Evolutionary conservation across 2,888 invertebrate genomes (phyloP), one percentile per base, ranked within the genome.

Genomic region (Scelioninae gen. 2): DNA sequence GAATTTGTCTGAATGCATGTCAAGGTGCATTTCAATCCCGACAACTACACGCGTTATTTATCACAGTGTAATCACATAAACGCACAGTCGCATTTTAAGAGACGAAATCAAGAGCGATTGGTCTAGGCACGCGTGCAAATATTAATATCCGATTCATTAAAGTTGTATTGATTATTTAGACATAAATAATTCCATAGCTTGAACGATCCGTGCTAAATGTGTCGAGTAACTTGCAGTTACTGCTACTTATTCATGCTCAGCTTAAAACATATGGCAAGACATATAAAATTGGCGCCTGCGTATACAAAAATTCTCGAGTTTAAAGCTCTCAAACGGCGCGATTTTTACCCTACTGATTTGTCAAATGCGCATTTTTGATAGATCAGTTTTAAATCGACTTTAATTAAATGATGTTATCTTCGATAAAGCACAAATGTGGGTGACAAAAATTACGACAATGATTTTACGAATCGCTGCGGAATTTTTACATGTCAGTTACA

Each of bases 211-310:
- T 50, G 25, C 43, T 50, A 74, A 74, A 61, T 69, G 68, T 74
- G 57, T 33, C 74, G 74, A 74, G 65, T 65, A 65, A 74, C 69
- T 63, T 63, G 58, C 63, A 63, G 73, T 73, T 68, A 73, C 73
- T 73, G 67, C 57, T 50, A 52, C 65, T 72, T 57, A 60, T 65
- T 41, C 65, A 65, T 65, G 65, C 65, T 60, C 60, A 10, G 71
- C 65, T 60, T 55, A 25, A 63, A 73, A 69, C 73, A 55, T 60
- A 73, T 57, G 67, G 55, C 64, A 16, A 60, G 64, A 63, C 61
- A 65, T 58, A 45, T 16, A 16, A 70, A 58, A 64, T 55, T 55
- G 9, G 73, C 73, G 73, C 73, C 64, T 73, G 73, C 73, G 69
- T 68, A 67, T 41, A 72, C 15, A 67, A 68, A 63, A 63, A 67